Evolutionary conservation across 2,797 vertebrate genomes (phyloP).

Genomic region (Takifugu rubripes): DNA sequence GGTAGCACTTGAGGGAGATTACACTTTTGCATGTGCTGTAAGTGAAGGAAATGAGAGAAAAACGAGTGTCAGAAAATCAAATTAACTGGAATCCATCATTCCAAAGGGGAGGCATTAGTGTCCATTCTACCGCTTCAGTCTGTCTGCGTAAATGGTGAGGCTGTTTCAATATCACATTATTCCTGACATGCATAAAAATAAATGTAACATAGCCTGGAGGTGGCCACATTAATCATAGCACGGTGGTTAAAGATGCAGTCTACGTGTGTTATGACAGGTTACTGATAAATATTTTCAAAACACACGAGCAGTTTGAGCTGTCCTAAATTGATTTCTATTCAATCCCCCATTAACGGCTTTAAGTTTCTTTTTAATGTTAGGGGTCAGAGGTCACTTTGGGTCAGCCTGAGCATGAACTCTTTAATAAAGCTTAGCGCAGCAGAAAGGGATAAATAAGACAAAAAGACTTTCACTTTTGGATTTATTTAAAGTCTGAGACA

Average conservation of each 20-base stretch:
- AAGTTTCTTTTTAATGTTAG: too few relatives aligned
- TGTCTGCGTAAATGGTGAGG: conserved; percentile 28
- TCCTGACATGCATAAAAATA: conserved; percentile 33
- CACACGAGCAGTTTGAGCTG: too few relatives aligned
- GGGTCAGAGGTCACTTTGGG: too few relatives aligned
- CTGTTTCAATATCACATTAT: conserved; percentile 30
- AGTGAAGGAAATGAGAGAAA: conserved; percentile 24
- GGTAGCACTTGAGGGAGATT: conserved; percentile 54
- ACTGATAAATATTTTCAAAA: background rate
- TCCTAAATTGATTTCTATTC: too few relatives aligned
- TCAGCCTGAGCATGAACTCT: too few relatives aligned
- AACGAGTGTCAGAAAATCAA: conserved; percentile 25
- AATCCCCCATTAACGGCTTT: too few relatives aligned
- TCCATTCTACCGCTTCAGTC: conserved; percentile 17
- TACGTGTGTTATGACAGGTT: background rate
- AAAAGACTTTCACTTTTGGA: too few relatives aligned
- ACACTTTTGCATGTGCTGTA: conserved; percentile 29
- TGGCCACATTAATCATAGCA: conserved; percentile 4
- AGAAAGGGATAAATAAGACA: too few relatives aligned
- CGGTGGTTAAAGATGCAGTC: too few relatives aligned
- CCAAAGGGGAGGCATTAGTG: conserved; percentile 21
- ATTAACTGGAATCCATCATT: conserved; percentile 17
- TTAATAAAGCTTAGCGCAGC: too few relatives aligned
- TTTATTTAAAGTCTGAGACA: too few relatives aligned
- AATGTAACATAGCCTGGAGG: conserved; percentile 27